A percentile compares a stretch with the other conserved stretches of the same genome.
phyloP scores from a whole-genome alignment of 2,113 vertebrate species.

The Xenopus borealis region DNA sequence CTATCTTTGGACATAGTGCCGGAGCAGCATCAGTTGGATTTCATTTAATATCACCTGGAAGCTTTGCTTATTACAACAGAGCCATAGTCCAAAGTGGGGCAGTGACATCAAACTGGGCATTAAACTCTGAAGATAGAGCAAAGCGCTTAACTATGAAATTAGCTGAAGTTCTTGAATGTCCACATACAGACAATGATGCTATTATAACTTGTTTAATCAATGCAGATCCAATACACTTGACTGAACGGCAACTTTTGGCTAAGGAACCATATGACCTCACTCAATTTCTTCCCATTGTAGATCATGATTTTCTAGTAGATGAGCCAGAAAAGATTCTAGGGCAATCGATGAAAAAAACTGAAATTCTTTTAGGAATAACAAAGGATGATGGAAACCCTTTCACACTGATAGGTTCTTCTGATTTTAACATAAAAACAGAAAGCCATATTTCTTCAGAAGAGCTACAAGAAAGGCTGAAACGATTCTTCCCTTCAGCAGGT shows the following conservation, averaged over 20 bases:
- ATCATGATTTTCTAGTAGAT: constrained; percentile 63
- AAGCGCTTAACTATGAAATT: constrained; percentile 51
- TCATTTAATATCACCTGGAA: constrained; percentile 67
- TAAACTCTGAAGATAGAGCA: constrained; percentile 43
- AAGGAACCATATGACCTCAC: not conserved
- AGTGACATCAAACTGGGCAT: constrained; percentile 58
- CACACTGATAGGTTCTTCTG: constrained; percentile 52
- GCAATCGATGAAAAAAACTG: constrained; percentile 52
- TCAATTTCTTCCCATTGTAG: constrained; percentile 55
- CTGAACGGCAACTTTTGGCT: constrained; percentile 44
- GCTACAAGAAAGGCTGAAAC: constrained; percentile 50
- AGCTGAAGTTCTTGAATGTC: constrained; percentile 56
- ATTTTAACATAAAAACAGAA: constrained; percentile 47
- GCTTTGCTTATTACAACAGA: constrained; percentile 58
- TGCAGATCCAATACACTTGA: constrained; percentile 44
- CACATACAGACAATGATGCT: constrained; percentile 19
- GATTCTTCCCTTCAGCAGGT: constrained; percentile 36
- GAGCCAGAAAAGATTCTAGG: constrained; percentile 52
- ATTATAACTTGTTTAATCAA: constrained; percentile 59
- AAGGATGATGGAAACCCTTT: constrained; percentile 65
- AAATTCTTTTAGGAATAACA: constrained; percentile 62
- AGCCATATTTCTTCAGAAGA: constrained; percentile 62
- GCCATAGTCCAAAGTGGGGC: constrained; percentile 67
- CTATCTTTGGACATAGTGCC: constrained; percentile 70
- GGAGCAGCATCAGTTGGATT: constrained; percentile 62